These are phyloP conservation scores for Rattus rattus DNA, from an alignment of 2,113 vertebrate genomes.

Conservation along the genomic window DNA sequence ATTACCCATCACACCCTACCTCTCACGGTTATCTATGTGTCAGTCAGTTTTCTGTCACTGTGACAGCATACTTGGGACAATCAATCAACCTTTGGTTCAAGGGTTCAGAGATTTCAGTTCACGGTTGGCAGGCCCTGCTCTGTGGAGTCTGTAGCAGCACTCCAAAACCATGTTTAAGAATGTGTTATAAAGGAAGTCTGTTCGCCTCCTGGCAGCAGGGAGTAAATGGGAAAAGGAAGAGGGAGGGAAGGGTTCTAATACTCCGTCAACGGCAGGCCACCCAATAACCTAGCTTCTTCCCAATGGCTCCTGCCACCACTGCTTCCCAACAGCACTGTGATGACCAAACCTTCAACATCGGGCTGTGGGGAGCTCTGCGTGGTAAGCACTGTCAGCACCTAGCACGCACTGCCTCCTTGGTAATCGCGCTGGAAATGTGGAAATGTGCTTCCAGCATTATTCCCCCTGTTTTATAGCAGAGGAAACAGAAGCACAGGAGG, in stretches of 20 bases:
- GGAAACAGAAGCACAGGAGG: constrained; percentile 23
- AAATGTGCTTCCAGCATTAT: not conserved
- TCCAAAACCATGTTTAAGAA: not conserved
- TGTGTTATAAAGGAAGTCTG: not conserved
- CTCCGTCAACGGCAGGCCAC: not conserved
- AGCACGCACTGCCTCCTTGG: not conserved
- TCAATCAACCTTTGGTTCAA: not conserved
- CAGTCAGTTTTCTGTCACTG: not conserved
- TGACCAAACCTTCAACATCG: not conserved
- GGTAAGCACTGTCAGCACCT: not conserved
- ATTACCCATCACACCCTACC: not conserved
- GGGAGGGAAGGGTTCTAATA: not conserved
- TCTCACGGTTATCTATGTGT: not conserved
- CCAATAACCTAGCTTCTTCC: not conserved
- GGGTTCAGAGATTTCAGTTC: not conserved
- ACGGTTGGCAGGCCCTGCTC: not conserved
- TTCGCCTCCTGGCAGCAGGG: not conserved
- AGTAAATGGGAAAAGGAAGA: not conserved
- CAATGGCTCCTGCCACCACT: not conserved
- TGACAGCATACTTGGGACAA: not conserved
- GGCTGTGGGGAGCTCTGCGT: not conserved
- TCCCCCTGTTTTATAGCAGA: not conserved
- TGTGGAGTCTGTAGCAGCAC: not conserved
- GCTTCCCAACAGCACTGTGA: not conserved
- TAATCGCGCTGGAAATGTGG: not conserved